Evolutionary conservation across 1,140 invertebrate genomes (phyloP), one percentile per base, ranked within the genome.

Genomic region (Zaprionus inermis): DNA sequence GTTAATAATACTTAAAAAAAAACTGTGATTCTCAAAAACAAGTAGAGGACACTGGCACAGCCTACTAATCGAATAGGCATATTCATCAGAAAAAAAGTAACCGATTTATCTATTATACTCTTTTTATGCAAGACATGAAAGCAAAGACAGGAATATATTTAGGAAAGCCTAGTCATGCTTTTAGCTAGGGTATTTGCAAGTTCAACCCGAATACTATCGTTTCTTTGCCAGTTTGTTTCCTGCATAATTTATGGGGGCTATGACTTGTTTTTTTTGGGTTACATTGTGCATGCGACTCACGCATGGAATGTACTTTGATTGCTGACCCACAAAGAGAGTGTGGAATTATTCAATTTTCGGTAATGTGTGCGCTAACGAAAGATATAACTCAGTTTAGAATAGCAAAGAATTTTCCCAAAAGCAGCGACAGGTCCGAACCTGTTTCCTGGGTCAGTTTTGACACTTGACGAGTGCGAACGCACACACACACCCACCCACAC

Each of bases 271-370:
- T 38, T 69, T 73, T 59, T 64, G 51, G 61, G 44, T 46, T 59
- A 30, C 34, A 41, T 49, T 61, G 44, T 28, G 55, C 24, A 76
- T 69, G 58, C 46, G 14, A 49, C 9, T 51, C 79, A 89, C 72
- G 76, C 24, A 28, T 28, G 24, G 24, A 28, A 28, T 28, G 24
- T 79, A 79, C 59, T 51, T 73, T 52, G 46, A 64, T 56, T 55
- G 24, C 49, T 83, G 83, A 88, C 83, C 84, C 61, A 88, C 76
- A 77, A 72, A 55, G 32, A 38, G 49, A 28, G n/a, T 52, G 34
- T 24, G 44, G 28, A 72, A 88, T 89, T 88, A 89, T 78, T 83
- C 67, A 88, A 80, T 84, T 78, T 76, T 74, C 55, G 69, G 61
- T 65, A 64, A 46, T 72, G n/a, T 57, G 46, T 71, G 60, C 59